Evolutionary conservation across 2,888 invertebrate species (phyloP), one percentile per base, ranked within the genome.

Genomic region (Drosophila incognita): DNA sequence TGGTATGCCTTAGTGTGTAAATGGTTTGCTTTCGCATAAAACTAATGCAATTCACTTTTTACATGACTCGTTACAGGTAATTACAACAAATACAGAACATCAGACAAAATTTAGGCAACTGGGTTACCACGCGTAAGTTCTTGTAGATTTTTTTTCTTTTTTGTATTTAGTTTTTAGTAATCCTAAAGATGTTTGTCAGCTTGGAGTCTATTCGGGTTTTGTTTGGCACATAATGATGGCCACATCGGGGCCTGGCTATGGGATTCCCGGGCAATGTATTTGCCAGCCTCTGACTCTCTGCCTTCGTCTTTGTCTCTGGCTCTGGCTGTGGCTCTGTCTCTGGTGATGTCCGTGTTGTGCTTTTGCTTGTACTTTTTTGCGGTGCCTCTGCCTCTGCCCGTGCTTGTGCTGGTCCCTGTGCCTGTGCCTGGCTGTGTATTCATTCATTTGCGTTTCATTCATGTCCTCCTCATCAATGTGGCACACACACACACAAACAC

Each of bases 371-470:
- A 21, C 15, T 46, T 46, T 46, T 46, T 46, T 46, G 46, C 4
- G 24, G 8, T 46, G 46, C 24, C 38, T 31, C 56, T 58, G 52
- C n/a, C 35, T 21, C 29, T 51, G 63, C 46, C 35, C 27, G 15
- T 18, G 58, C 27, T 29, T 52, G 13, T 33, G 58, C 4, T 11
- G 27, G n/a, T 29, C 54, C 24, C 51, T 71, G 48, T 29, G 59
- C 24, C 51, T 71, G 48, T 62, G 13, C 36, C 27, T 69, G 73
- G 18, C 62, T 69, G 66, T 73, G 62, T 59, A 74, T 84, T 85
- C 85, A 86, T 86, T 86, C 85, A 86, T 86, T 86, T 86, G 87
- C 79, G 85, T 86, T 86, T 90, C 85, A 85, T 85, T 85, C 85
- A 85, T 85, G 90, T 87, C 68, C 87, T 87, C 68, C 74, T 83